phyloP scores from a whole-genome alignment of 2,888 invertebrate species.

The Spodoptera picta region DNA sequence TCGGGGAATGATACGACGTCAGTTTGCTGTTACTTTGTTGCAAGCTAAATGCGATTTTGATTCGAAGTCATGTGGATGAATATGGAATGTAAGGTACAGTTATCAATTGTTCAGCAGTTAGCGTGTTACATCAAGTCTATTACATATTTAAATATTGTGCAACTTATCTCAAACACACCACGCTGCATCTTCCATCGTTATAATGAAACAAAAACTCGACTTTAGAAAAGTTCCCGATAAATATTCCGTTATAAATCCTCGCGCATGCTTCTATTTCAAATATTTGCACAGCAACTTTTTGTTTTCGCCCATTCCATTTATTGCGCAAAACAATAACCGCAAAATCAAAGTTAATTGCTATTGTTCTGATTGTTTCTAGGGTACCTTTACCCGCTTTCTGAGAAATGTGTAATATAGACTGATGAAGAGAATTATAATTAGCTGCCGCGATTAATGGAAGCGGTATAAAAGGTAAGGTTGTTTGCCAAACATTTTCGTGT shows the following conservation, averaged over 20 bases:
- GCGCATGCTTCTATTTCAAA: constrained; percentile 8
- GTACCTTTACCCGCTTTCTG: constrained; percentile 40
- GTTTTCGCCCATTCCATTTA: constrained; percentile 13
- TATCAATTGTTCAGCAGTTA: no score
- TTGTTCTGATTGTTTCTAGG: constrained; percentile 37
- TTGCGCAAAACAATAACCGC: constrained; percentile 27
- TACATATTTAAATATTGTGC: no score
- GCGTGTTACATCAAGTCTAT: no score
- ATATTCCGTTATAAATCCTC: constrained; percentile 6
- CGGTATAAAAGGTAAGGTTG: constrained; percentile 13
- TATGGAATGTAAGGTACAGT: no score
- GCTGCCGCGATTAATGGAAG: constrained; percentile 21
- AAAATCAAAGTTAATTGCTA: constrained; percentile 34
- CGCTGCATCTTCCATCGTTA: not conserved
- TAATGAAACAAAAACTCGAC: constrained; percentile 2
- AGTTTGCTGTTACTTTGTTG: not conserved
- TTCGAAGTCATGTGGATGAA: not conserved
- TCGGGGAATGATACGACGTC: constrained; percentile 24
- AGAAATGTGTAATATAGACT: constrained; percentile 40
- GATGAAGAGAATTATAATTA: constrained; percentile 44
- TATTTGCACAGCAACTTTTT: not conserved
- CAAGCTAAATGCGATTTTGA: constrained; percentile 6
- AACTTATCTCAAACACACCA: not conserved
- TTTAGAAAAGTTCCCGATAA: not conserved
- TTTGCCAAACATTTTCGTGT: constrained; percentile 25